Evolutionary conservation across 2,888 invertebrate species (phyloP).

Genomic region (Macrophya alboannulata): DNA sequence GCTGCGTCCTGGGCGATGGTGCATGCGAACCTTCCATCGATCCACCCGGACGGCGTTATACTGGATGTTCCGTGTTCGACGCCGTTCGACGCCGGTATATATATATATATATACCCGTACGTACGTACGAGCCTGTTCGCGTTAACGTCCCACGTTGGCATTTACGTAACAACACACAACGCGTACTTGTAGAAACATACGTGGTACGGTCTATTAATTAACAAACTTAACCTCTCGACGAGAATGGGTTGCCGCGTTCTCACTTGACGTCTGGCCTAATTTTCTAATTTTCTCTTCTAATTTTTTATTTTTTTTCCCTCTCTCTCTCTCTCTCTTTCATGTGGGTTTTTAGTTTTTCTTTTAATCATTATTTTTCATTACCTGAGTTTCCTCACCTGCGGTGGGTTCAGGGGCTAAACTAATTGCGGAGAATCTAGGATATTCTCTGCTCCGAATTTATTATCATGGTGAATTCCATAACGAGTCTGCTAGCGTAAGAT

Average conservation of each 20-base stretch:
- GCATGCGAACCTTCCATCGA: slow-evolving; percentile 69
- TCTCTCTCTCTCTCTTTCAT: not conserved
- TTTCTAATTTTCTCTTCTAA: not conserved
- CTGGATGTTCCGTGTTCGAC: slow-evolving; percentile 55
- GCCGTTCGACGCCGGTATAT: slow-evolving; percentile 34
- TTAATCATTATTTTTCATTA: not conserved
- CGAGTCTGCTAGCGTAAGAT: too few species aligned
- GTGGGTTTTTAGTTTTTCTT: not conserved
- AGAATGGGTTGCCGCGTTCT: slow-evolving; percentile 18
- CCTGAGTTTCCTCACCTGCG: not conserved
- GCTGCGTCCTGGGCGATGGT: slow-evolving; percentile 63
- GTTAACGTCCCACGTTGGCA: slow-evolving; percentile 52
- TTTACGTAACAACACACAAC: slow-evolving; percentile 43
- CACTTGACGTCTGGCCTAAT: slow-evolving; percentile 25
- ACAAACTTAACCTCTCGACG: slow-evolving; percentile 26
- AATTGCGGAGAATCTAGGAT: not conserved
- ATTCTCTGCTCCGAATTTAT: not conserved
- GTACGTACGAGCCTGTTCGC: slow-evolving; percentile 32
- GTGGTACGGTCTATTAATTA: slow-evolving; percentile 44
- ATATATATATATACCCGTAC: too few species aligned
- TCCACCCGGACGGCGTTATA: slow-evolving; percentile 61
- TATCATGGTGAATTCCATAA: not conserved
- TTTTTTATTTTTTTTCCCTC: not conserved
- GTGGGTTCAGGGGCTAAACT: not conserved
- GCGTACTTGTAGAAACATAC: slow-evolving; percentile 46